phyloP scores from a whole-genome alignment of 2,113 vertebrate genomes.

The Nesogale talazaci region DNA sequence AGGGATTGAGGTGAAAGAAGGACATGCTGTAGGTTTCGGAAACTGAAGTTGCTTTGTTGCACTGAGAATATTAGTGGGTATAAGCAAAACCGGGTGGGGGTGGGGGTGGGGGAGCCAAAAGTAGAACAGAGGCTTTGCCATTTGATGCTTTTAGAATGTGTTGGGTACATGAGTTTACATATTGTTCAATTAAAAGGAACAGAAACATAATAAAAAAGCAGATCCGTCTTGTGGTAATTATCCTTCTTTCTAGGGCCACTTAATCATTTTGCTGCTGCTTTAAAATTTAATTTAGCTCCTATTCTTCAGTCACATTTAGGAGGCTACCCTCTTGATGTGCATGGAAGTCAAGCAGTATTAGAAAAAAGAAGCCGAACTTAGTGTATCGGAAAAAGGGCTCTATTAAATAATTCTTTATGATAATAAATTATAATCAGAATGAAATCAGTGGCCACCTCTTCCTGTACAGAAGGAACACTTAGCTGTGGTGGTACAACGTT shows the following conservation, averaged over 20 bases:
- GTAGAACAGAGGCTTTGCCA: accelerated
- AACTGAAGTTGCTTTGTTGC: conserved; percentile 41
- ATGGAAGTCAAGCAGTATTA: conserved; percentile 3
- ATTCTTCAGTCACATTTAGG: conserved; percentile 20
- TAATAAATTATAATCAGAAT: conserved; percentile 41
- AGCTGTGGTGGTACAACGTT: too few species aligned
- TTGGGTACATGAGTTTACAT: background rate
- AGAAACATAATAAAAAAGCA: background rate
- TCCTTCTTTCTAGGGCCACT: background rate
- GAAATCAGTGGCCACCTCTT: conserved; percentile 25
- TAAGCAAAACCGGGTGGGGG: background rate
- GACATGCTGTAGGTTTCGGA: conserved; percentile 13
- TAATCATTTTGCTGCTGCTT: background rate
- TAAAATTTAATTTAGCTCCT: conserved; percentile 25
- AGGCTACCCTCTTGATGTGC: background rate
- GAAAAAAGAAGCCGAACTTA: background rate
- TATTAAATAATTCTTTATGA: conserved; percentile 11
- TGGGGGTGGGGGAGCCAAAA: background rate
- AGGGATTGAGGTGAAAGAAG: conserved; percentile 49
- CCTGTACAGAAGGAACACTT: background rate
- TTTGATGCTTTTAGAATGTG: background rate
- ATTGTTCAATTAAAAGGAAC: conserved; percentile 3
- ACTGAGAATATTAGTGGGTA: background rate
- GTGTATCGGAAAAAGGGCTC: conserved; percentile 26
- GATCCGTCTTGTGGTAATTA: background rate